Evolutionary conservation across 2,113 vertebrate genomes (phyloP).

Genomic region (Eretmodus cyanostictus): DNA sequence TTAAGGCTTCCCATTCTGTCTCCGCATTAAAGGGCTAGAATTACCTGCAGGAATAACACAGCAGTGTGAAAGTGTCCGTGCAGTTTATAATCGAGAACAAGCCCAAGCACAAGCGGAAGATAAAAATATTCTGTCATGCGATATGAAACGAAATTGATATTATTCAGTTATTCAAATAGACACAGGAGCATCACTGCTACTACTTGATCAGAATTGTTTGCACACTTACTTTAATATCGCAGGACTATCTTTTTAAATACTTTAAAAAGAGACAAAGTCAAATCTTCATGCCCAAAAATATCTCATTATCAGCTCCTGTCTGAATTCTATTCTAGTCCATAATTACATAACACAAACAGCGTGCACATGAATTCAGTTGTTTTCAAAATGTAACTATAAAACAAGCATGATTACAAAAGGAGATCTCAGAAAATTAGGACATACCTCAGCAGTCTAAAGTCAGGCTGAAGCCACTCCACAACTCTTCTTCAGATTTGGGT

Average conservation of each 20-base stretch:
- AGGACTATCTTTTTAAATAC: background rate
- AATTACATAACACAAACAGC: background rate
- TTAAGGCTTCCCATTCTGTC: conserved; percentile 62
- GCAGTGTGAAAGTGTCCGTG: background rate
- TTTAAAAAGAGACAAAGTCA: background rate
- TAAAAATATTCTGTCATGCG: background rate
- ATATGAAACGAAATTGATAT: background rate
- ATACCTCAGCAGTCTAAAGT: conserved; percentile 65
- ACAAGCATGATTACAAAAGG: background rate
- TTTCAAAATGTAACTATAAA: background rate
- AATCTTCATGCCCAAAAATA: background rate
- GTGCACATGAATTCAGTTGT: background rate
- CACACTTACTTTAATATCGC: background rate
- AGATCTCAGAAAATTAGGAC: background rate
- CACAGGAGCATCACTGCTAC: background rate
- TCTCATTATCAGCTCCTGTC: background rate
- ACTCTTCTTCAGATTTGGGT: conserved; percentile 18
- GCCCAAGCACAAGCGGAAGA: background rate
- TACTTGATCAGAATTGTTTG: background rate
- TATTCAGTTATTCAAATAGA: background rate
- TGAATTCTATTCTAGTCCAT: background rate
- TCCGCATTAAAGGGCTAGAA: conserved; percentile 1
- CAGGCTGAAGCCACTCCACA: conserved; percentile 40
- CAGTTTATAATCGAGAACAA: background rate
- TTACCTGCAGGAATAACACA: conserved; percentile 46